phyloP scores from a whole-genome alignment of 2,797 vertebrate species.

The Labeo calbasu region DNA sequence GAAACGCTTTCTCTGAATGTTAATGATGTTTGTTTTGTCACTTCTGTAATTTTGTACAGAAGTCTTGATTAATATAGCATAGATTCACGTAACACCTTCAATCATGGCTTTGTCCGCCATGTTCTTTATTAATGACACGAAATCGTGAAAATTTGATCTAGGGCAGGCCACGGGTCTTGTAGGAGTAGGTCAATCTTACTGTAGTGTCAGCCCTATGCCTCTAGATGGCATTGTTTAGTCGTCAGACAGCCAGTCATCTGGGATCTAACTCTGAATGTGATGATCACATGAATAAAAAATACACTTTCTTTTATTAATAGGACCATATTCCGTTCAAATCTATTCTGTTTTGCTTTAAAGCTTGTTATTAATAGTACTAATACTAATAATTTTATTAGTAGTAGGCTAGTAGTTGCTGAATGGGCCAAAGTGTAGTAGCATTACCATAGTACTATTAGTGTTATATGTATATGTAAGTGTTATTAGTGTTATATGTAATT shows the following conservation, averaged over 20 bases:
- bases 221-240: conserved; percentile 58
- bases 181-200: neutral
- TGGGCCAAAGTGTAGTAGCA: neutral
- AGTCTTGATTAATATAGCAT: neutral
- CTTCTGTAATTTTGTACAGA: neutral
- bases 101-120: neutral
- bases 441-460: neutral
- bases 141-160: neutral
- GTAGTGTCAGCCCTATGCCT: conserved; percentile 11
- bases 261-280: neutral
- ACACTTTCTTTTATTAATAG: neutral
- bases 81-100: neutral
- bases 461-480: neutral
- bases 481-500: neutral
- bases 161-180: neutral
- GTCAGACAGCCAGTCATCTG: conserved; percentile 29
- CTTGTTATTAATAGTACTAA: neutral
- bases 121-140: neutral
- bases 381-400: neutral
- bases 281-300: neutral
- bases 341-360: neutral
- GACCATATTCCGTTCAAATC: neutral
- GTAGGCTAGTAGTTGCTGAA: neutral
- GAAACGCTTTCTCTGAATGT: neutral
- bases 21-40: neutral